Evolutionary conservation across 1,140 invertebrate species (phyloP), one percentile per base, ranked within the genome.

Genomic region (Radopholus similis): DNA sequence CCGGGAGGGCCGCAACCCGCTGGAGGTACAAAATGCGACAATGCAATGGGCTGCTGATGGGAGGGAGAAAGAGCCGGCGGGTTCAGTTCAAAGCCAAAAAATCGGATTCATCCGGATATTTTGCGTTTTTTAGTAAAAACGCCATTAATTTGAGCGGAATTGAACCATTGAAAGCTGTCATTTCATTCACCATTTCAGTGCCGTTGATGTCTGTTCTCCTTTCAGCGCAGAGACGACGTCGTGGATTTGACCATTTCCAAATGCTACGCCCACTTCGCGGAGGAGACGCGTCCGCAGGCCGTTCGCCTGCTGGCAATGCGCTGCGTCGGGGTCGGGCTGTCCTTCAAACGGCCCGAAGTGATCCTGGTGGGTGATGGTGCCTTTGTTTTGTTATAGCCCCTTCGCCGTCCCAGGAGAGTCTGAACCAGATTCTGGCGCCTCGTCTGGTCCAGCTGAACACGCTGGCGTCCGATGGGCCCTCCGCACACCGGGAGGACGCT

Each of bases 281-380:
- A 64, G 15, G 63, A 64, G 56, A 26, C 13, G 2, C 18, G 57
- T 2, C 13, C 26, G 32, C 13, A 9, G 18, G 49, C 34, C 40
- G 23, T 30, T 28, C 49, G 63, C n/a, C 38, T 64, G 38, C 28
- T 26, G n/a, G 38, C 63, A 30, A 64, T 64, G 3, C 63, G 63
- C 3, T 64, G 63, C 9, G 38, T 65, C 26, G 63, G 63, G 18
- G 38, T 49, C 28, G 63, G 40, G 30, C 63, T 64, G 11, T 64
- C 63, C 15, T 64, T 57, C 32, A 64, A 64, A 65, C 26, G 38
- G 23, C 4, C 49, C 28, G 58, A 64, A 54, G 34, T 49, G 34
- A 34, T 64, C 30, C 38, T 64, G 28, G 63, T 64, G 34, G n/a
- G 13, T 51, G 55, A 30, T 32, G 5, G 0, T 40, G 23, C 15